Base-by-base conservation (phyloP, 64 coral and sea anemone species). In the Stichodactyla mertensii region DNA sequence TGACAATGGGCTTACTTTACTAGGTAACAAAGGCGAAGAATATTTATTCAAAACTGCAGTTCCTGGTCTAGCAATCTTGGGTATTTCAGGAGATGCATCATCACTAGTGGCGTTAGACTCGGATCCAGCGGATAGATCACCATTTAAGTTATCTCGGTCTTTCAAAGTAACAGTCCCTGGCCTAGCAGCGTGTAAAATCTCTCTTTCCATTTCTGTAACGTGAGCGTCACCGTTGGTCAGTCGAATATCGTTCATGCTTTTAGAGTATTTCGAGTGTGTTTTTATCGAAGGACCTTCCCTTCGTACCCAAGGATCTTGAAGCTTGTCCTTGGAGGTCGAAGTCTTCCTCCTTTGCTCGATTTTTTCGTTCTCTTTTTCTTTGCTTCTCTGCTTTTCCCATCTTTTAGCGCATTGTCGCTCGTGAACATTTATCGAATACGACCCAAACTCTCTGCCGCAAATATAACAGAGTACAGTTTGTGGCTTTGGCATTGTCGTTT, bases 321-420 rank as follows among this genome's bases (percentile, higher is more conserved):
- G 31, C 77, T 7, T 78, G 67, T 55, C 85, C 77, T 55, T 69
- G 20, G 78, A 54, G 54, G 12, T 20, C 8, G 51, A 55, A 55
- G 52, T 82, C 87, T 90, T 92, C n/a, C 86, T 89, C 85, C 56
- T 93, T 51, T 57, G 88, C 62, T 91, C 84, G 89, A 77, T 64
- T 53, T 95, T 88, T 6, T 80, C 64, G 10, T 77, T 57, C 6
- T 92, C 91, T 80, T 88, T 90, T 69, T 89, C 85, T 85, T 80
- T 96, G 59, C 60, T 87, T 87, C 6, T 81, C 14, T 78, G 67
- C 55, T 71, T 92, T 84, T 93, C 94, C 94, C 94, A 96, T 19
- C 91, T 85, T 45, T 96, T 96, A 3, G 94, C 94, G 36, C 94
- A 96, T 55, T 96, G 94, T 84, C 91, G 85, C 54, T 96, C 94